These are phyloP conservation scores for Oxygymnocypris stewartii DNA, from an alignment of 2,113 vertebrate species.

Conservation along the genomic window DNA sequence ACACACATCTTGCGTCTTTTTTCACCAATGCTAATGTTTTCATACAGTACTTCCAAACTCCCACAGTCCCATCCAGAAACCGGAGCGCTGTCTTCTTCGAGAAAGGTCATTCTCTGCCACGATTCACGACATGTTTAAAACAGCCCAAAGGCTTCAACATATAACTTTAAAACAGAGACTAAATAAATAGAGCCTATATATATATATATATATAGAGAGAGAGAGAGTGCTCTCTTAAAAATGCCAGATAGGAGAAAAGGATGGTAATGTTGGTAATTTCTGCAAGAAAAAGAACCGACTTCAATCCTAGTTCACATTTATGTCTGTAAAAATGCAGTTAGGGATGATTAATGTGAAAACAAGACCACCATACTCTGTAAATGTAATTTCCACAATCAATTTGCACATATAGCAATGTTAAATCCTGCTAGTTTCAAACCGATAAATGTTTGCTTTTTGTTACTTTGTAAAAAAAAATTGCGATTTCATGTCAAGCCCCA, in stretches of 20 bases:
- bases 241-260: background rate
- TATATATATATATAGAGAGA: too few relatives aligned
- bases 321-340: background rate
- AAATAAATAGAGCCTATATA: background rate
- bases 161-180: background rate
- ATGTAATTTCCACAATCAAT: background rate
- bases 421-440: background rate
- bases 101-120: background rate
- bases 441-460: background rate
- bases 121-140: background rate
- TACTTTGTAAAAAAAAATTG: background rate
- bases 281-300: background rate
- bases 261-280: background rate
- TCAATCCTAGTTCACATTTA: background rate
- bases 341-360: background rate
- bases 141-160: background rate
- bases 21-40: background rate
- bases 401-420: background rate
- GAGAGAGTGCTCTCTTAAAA: background rate
- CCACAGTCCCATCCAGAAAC: background rate
- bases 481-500: background rate
- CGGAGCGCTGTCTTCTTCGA: background rate
- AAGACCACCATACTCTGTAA: background rate
- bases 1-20: background rate
- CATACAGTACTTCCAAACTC: constrained; percentile 4